Conservation (phyloP, 2,113 vertebrate species). For the Orcinus orca region DNA sequence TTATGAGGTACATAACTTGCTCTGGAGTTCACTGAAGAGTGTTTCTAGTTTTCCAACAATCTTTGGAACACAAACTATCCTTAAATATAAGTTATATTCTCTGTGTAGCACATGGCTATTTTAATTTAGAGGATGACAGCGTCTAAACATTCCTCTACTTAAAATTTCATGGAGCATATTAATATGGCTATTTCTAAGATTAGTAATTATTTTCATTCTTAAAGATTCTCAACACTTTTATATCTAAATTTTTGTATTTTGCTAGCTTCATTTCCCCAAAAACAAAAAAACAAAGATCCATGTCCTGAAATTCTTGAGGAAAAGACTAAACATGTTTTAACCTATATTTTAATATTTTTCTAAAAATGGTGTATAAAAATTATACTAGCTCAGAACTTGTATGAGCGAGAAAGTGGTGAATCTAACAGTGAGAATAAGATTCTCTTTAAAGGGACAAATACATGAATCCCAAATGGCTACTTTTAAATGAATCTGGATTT, state of each 20-base stretch:
- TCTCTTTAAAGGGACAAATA: background rate
- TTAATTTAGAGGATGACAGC: background rate
- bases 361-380: background rate
- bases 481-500: constrained; percentile 9
- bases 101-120: background rate
- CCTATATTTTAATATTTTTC: background rate
- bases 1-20: background rate
- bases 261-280: background rate
- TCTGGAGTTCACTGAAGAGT: background rate
- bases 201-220: background rate
- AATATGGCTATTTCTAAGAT: background rate
- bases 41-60: background rate
- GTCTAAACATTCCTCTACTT: background rate
- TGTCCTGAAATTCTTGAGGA: background rate
- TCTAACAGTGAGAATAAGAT: background rate
- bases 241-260: background rate
- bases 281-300: background rate
- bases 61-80: background rate
- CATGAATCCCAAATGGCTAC: background rate
- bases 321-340: background rate
- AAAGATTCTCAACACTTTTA: background rate
- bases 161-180: background rate
- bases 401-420: background rate
- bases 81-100: background rate
- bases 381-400: background rate